phyloP scores from a whole-genome alignment of 1,140 invertebrate genomes.

The Caenorhabditis remanei region DNA sequence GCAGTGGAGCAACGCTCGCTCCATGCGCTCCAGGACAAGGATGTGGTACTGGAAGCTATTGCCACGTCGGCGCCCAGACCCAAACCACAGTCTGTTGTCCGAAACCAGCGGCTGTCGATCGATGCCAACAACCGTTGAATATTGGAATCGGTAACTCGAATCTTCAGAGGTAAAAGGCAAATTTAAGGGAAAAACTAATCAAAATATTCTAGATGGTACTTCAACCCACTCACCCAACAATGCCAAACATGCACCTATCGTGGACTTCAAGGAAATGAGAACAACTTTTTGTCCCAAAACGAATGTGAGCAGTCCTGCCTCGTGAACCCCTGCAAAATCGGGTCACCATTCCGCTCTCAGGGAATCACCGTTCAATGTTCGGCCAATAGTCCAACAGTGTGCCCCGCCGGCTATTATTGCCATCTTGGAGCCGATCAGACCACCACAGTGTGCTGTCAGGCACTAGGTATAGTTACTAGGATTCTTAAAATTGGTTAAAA shows the following conservation, averaged over 20 bases:
- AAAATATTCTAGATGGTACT: conserved; percentile 72
- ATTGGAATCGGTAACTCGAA: conserved; percentile 75
- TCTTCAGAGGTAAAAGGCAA: conserved; percentile 67
- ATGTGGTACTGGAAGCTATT: conserved; percentile 73
- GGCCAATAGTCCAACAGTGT: conserved; percentile 67
- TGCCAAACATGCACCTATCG: conserved; percentile 73
- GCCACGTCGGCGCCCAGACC: conserved; percentile 74
- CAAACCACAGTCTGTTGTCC: conserved; percentile 76
- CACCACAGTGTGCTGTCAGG: conserved; percentile 76
- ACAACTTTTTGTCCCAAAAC: conserved; percentile 74
- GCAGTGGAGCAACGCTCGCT: conserved; percentile 55
- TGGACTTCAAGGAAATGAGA: conserved; percentile 76
- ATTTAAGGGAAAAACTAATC: not conserved
- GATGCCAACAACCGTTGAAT: conserved; percentile 75
- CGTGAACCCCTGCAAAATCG: conserved; percentile 74
- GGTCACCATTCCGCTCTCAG: conserved; percentile 72
- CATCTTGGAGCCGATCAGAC: conserved; percentile 73
- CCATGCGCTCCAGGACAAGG: conserved; percentile 70
- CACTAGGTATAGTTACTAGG: conserved; percentile 69
- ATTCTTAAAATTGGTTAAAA: not conserved
- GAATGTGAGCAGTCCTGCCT: conserved; percentile 75
- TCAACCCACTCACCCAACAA: conserved; percentile 72
- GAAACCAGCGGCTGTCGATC: conserved; percentile 73
- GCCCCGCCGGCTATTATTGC: conserved; percentile 75
- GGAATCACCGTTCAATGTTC: conserved; percentile 74